phyloP scores from a whole-genome alignment of 2,113 vertebrate genomes.

The Turnix velox region DNA sequence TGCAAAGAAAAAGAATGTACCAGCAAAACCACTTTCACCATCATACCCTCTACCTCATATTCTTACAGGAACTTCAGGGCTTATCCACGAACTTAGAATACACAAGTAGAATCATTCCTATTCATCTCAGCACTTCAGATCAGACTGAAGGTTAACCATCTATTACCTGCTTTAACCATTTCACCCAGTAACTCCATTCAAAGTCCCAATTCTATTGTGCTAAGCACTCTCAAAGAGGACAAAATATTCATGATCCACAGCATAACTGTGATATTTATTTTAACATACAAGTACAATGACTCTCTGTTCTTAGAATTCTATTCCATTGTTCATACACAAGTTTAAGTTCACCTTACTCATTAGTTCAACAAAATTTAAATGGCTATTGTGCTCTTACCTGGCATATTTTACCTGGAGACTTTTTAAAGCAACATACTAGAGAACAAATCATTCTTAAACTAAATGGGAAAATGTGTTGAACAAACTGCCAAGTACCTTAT shows the following conservation, averaged over 20 bases:
- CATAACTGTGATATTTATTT: neutral
- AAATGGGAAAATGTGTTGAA: neutral
- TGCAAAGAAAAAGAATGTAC: neutral
- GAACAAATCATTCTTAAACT: neutral
- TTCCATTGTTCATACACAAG: neutral
- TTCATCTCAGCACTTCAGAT: neutral
- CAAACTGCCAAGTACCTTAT: conserved; percentile 75
- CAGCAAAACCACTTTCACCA: neutral
- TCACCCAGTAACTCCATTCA: neutral
- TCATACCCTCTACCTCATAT: neutral
- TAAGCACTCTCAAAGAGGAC: neutral
- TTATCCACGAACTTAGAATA: neutral
- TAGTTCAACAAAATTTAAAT: conserved; percentile 5
- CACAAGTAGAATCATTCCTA: neutral
- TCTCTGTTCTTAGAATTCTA: neutral
- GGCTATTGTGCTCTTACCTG: neutral
- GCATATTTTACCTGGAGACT: neutral
- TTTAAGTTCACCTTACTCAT: neutral
- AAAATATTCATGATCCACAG: neutral
- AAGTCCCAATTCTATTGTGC: neutral
- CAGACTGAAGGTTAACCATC: neutral
- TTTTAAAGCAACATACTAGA: neutral
- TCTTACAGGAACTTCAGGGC: neutral
- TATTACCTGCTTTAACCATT: neutral
- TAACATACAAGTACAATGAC: neutral